Conservation (phyloP, 2,888 invertebrate genomes). For the Pammene aurita region DNA sequence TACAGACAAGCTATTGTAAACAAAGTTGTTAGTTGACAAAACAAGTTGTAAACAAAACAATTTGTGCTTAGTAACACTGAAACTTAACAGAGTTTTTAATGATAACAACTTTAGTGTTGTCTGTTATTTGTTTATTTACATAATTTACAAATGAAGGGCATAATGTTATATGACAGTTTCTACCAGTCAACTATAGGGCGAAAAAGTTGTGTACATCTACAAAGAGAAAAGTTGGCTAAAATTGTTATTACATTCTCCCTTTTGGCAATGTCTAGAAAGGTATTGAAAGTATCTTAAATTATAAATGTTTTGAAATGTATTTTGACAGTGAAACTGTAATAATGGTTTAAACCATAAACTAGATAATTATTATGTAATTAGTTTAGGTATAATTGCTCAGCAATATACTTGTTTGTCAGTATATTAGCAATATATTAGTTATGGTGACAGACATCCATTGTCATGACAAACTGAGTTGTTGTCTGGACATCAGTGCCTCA, state of each 20-base stretch:
- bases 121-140: too few relatives aligned
- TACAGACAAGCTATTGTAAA: not conserved
- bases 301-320: not conserved
- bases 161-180: too few relatives aligned
- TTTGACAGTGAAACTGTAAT: constrained; percentile 8
- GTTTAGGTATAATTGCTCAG: not conserved
- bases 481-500: not conserved
- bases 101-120: too few relatives aligned
- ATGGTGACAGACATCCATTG: not conserved
- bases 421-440: too few relatives aligned
- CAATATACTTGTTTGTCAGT: not conserved
- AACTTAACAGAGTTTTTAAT: not conserved
- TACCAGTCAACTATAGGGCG: too few relatives aligned
- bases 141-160: too few relatives aligned
- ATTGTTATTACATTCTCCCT: too few relatives aligned
- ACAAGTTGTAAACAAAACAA: constrained; percentile 19
- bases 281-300: not conserved
- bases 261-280: constrained; percentile 1
- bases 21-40: constrained; percentile 1
- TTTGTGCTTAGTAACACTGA: not conserved
- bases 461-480: not conserved
- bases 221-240: too few relatives aligned
- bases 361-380: constrained; percentile 8
- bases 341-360: constrained; percentile 1
- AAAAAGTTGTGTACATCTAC: too few relatives aligned